These are phyloP conservation scores for Gymnoscopelus microlampas DNA, from an alignment of 2,797 vertebrate genomes.

Conservation along the genomic window DNA sequence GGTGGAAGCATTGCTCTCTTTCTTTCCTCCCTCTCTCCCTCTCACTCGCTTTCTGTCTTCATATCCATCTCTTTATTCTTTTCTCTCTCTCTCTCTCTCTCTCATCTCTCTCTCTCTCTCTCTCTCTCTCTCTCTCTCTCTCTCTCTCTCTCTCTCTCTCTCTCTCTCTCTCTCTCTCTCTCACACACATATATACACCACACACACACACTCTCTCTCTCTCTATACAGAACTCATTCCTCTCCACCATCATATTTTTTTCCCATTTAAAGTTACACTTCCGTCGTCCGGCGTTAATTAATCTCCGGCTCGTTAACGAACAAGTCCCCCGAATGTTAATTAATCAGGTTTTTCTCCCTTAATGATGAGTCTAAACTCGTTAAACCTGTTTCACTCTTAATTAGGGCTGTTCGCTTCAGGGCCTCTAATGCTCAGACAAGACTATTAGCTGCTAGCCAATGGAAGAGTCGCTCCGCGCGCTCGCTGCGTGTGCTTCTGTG, in stretches of 20 bases:
- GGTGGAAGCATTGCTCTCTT: not conserved
- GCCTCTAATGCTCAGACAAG: conserved; percentile 50
- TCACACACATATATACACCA: too few species aligned
- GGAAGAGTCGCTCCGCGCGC: not conserved
- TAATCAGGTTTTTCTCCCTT: conserved; percentile 70
- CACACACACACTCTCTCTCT: too few species aligned
- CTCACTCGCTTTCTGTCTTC: not conserved
- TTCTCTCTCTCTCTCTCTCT: conserved; percentile 14
- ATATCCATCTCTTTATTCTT: too few species aligned
- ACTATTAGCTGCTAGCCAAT: conserved; percentile 56
- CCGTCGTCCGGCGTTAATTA: conserved; percentile 57
- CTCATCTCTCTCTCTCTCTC: not conserved
- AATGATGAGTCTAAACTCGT: conserved; percentile 75
- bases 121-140: not conserved
- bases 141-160: conserved; percentile 8
- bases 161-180: not conserved
- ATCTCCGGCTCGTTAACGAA: conserved; percentile 67
- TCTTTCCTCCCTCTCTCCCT: not conserved
- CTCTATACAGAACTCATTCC: conserved; percentile 42
- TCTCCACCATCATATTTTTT: conserved; percentile 44
- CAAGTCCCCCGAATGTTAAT: conserved; percentile 57
- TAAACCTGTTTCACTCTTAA: conserved; percentile 75
- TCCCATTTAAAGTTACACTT: conserved; percentile 64
- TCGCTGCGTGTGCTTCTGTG: conserved; percentile 27
- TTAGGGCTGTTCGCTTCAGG: conserved; percentile 70